Evolutionary conservation across 2,797 vertebrate species (phyloP).

Genomic region (Thamnophis elegans): DNA sequence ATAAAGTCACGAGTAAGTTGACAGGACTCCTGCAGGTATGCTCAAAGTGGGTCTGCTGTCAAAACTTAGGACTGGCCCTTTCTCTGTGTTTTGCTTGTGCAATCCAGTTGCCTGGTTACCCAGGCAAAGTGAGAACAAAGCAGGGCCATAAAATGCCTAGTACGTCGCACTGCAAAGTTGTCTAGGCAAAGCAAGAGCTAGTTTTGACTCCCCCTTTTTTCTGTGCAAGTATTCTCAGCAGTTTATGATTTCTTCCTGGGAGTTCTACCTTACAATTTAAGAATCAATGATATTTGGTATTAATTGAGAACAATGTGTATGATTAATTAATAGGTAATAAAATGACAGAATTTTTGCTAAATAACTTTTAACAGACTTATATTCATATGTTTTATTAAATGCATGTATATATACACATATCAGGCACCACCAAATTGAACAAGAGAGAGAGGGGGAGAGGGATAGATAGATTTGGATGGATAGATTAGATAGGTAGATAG

Average conservation of each 20-base stretch:
- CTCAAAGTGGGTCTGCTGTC: neutral
- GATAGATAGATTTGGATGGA: too few species aligned
- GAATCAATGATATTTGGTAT: neutral
- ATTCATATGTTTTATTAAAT: neutral
- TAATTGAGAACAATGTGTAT: neutral
- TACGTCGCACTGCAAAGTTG: neutral
- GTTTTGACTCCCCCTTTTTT: neutral
- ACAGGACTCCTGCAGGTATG: neutral
- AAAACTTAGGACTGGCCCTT: neutral
- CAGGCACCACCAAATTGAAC: neutral
- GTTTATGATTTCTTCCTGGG: neutral
- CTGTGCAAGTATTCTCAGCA: neutral
- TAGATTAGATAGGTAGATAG: neutral
- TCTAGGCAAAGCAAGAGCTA: neutral
- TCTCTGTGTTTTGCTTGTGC: neutral
- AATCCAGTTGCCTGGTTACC: neutral
- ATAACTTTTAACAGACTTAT: neutral
- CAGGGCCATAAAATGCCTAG: neutral
- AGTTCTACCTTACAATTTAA: neutral
- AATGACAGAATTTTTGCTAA: neutral
- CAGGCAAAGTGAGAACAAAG: neutral
- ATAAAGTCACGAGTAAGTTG: neutral
- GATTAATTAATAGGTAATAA: neutral
- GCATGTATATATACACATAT: neutral
- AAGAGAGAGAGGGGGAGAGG: neutral